phyloP scores from a whole-genome alignment of 2,888 invertebrate genomes.

The Monochamus alternatus region DNA sequence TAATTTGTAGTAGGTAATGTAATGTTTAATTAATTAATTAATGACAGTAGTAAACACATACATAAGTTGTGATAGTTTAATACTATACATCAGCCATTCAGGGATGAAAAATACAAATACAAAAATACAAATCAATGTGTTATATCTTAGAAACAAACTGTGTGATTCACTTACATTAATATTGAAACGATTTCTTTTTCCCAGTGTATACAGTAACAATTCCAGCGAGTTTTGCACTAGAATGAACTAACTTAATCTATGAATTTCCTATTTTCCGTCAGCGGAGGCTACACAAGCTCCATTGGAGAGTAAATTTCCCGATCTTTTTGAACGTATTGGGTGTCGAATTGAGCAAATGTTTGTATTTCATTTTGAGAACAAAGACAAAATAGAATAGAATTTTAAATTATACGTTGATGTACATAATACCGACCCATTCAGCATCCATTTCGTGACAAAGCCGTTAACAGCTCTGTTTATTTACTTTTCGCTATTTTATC shows the following conservation, averaged over 20 bases:
- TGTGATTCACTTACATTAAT: no score
- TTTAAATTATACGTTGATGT: conserved; percentile 53
- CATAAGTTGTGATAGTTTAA: no score
- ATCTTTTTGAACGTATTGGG: conserved; percentile 53
- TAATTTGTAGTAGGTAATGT: no score
- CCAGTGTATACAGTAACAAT: no score
- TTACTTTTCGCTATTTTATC: conserved; percentile 35
- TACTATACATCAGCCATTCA: no score
- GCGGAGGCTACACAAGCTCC: not conserved
- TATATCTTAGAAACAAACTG: no score
- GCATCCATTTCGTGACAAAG: conserved; percentile 33
- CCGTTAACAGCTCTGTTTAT: conserved; percentile 37
- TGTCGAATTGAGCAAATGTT: conserved; percentile 56
- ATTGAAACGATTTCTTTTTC: no score
- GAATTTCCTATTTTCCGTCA: not conserved
- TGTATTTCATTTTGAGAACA: conserved; percentile 56
- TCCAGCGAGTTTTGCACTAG: not conserved
- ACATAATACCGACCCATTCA: conserved; percentile 42
- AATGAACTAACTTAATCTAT: not conserved
- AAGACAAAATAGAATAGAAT: conserved; percentile 56
- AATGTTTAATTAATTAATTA: no score
- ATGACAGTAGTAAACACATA: no score
- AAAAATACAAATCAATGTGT: no score
- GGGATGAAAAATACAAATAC: no score
- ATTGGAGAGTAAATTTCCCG: not conserved